phyloP scores from a whole-genome alignment of 1,140 invertebrate genomes.

The Nebria ingens region DNA sequence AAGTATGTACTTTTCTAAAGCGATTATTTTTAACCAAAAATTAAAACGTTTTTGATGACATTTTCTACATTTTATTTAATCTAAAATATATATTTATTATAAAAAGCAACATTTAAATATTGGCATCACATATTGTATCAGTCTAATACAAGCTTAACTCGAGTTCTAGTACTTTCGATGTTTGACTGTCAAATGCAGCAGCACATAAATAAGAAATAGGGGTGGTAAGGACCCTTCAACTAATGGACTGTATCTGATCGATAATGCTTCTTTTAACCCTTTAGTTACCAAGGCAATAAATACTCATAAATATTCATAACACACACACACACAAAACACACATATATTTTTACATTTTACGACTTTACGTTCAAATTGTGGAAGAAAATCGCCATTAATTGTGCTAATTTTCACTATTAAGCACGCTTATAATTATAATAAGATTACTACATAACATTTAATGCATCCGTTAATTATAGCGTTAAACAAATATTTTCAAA shows the following conservation, averaged over 20 bases:
- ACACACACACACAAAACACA: neutral
- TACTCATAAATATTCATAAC: neutral
- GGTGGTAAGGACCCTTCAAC: neutral
- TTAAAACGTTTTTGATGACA: too few relatives aligned
- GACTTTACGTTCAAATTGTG: too few relatives aligned
- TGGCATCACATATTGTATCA: neutral
- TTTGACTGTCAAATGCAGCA: slow-evolving; percentile 3
- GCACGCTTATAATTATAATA: too few relatives aligned
- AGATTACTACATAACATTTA: too few relatives aligned
- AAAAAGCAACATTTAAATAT: neutral
- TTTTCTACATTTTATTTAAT: too few relatives aligned
- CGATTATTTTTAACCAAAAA: too few relatives aligned
- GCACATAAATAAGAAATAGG: slow-evolving; percentile 2
- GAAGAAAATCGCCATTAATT: too few relatives aligned
- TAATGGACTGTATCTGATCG: slow-evolving; percentile 5
- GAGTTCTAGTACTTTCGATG: neutral
- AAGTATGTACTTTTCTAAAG: neutral
- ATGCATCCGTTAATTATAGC: too few relatives aligned
- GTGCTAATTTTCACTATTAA: too few relatives aligned
- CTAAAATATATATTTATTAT: neutral
- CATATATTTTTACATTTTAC: neutral
- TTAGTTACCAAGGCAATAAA: neutral
- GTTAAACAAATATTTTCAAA: too few relatives aligned
- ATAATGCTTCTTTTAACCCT: slow-evolving; percentile 8
- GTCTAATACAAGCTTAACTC: neutral